phyloP scores from a whole-genome alignment of 2,113 vertebrate species.

The Chlorodrepanis virens region DNA sequence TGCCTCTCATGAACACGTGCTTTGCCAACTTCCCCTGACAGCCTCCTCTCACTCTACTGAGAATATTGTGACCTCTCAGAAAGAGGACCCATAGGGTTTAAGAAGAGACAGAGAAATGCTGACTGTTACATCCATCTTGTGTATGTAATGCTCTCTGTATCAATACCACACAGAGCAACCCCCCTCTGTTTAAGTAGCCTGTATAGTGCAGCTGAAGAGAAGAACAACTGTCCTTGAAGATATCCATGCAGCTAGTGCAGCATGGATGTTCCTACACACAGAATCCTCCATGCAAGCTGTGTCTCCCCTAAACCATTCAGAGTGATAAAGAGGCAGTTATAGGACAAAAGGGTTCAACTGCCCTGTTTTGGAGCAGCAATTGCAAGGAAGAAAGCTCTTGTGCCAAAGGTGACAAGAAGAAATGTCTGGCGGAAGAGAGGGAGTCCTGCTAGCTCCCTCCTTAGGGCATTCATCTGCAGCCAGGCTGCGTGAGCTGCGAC shows the following conservation, averaged over 20 bases:
- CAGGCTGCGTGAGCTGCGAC: not conserved
- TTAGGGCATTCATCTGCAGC: constrained; percentile 21
- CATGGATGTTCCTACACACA: not conserved
- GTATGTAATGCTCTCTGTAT: not conserved
- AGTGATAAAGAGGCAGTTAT: not conserved
- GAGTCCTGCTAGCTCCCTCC: not conserved
- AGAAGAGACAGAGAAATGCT: not conserved
- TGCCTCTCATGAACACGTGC: not conserved
- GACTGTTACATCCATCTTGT: not conserved
- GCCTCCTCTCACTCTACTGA: not conserved
- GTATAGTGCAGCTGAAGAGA: not conserved
- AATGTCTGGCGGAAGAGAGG: not conserved
- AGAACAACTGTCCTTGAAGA: not conserved
- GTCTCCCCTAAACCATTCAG: not conserved
- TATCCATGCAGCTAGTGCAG: not conserved
- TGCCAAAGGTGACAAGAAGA: not conserved
- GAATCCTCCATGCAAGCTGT: not conserved
- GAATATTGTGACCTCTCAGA: not conserved
- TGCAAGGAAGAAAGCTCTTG: not conserved
- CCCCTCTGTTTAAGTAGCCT: not conserved
- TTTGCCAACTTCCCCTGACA: not conserved
- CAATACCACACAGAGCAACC: not conserved
- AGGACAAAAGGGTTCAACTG: not conserved
- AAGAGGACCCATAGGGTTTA: not conserved
- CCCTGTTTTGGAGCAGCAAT: not conserved